phyloP scores from a whole-genome alignment of 2,113 vertebrate species.

The Ariopsis seemanni region DNA sequence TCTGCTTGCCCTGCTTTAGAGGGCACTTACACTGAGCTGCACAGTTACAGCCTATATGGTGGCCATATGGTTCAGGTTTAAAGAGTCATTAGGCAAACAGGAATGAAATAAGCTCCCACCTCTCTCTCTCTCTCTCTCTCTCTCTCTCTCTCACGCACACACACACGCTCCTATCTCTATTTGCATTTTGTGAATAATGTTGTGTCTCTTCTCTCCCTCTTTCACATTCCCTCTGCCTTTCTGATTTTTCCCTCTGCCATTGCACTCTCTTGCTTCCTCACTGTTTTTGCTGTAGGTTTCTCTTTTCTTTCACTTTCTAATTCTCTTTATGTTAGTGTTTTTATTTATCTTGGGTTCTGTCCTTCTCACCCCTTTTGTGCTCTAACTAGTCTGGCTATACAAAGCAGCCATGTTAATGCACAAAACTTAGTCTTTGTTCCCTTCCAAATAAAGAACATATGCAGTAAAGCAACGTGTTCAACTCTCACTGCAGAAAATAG shows the following conservation, averaged over 20 bases:
- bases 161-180: constrained; percentile 52
- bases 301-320: not conserved
- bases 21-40: constrained; percentile 77
- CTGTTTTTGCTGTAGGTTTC: not conserved
- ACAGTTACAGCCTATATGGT: constrained; percentile 77
- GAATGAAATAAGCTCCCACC: constrained; percentile 12
- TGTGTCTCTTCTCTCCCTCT: constrained; percentile 37
- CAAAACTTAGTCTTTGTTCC: constrained; percentile 24
- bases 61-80: constrained; percentile 80
- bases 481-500: constrained; percentile 16
- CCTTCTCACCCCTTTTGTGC: not conserved
- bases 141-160: not conserved
- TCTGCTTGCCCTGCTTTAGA: constrained; percentile 76
- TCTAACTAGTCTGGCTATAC: not conserved
- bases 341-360: not conserved
- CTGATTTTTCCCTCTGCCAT: not conserved
- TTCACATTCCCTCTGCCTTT: constrained; percentile 47
- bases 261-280: not conserved
- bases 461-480: constrained; percentile 19
- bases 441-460: constrained; percentile 34
- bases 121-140: too few relatives aligned
- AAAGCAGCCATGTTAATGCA: constrained; percentile 18
- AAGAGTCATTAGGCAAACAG: constrained; percentile 53
- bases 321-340: not conserved
- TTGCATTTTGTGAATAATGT: constrained; percentile 54